These are phyloP conservation scores for Drosophila quadrilineata DNA, from an alignment of 1,140 invertebrate species.

Conservation along the genomic window DNA sequence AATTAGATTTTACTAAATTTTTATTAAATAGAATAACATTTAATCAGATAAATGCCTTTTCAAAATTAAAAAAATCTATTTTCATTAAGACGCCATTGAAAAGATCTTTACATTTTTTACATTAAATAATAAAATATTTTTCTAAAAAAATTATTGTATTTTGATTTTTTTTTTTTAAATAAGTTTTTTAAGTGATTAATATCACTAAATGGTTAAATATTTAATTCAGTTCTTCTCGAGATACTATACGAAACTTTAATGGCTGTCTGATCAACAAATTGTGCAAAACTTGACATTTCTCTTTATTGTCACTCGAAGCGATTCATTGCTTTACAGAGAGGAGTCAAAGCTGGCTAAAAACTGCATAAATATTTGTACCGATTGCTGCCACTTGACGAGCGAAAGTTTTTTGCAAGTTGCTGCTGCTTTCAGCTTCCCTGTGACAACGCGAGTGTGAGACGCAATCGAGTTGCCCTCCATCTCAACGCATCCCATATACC, in stretches of 20 bases:
- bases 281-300: conserved; percentile 7
- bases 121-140: too few relatives aligned
- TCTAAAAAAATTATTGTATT: too few relatives aligned
- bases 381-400: conserved; percentile 26
- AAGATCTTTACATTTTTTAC: too few relatives aligned
- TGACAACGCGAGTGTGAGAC: conserved; percentile 53
- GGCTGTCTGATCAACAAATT: neutral
- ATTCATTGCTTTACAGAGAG: conserved; percentile 20
- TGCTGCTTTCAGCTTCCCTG: conserved; percentile 65
- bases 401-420: conserved; percentile 33
- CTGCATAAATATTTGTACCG: conserved; percentile 26
- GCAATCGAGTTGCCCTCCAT: neutral
- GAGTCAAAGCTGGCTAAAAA: conserved; percentile 24
- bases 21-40: too few relatives aligned
- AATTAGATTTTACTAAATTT: too few relatives aligned
- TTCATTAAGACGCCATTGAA: too few relatives aligned
- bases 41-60: too few relatives aligned
- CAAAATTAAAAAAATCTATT: too few relatives aligned
- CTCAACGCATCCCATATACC: neutral
- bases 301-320: conserved; percentile 18
- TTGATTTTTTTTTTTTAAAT: too few relatives aligned
- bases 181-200: too few relatives aligned
- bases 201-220: too few relatives aligned
- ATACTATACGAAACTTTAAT: conserved; percentile 48
- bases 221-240: too few relatives aligned